These are phyloP conservation scores for Aphelinus atriplicis DNA, from an alignment of 1,140 invertebrate genomes.

Conservation along the genomic window DNA sequence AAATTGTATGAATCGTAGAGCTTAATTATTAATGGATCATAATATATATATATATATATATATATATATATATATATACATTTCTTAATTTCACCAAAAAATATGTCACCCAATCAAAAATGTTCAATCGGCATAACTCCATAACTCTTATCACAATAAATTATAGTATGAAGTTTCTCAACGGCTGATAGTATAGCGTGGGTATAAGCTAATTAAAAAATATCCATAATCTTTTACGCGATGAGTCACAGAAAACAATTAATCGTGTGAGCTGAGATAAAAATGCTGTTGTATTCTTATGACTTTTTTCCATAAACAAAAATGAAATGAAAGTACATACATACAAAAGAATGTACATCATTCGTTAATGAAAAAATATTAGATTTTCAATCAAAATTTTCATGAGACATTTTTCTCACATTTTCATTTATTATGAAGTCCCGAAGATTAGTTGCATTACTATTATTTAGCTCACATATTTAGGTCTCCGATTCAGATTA, in stretches of 20 bases:
- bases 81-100: too few relatives aligned
- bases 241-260: conserved; percentile 46
- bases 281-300: too few relatives aligned
- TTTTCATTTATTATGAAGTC: too few relatives aligned
- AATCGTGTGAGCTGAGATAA: background rate
- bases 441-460: too few relatives aligned
- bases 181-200: conserved; percentile 21
- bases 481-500: too few relatives aligned
- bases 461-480: too few relatives aligned
- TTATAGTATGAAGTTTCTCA: conserved; percentile 27
- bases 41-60: background rate
- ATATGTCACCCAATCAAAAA: too few relatives aligned
- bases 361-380: too few relatives aligned
- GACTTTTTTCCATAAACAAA: background rate
- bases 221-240: conserved; percentile 30
- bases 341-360: too few relatives aligned
- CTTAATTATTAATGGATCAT: background rate
- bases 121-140: background rate
- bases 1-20: too few relatives aligned
- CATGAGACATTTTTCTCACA: too few relatives aligned
- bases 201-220: conserved; percentile 51
- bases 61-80: background rate
- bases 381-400: too few relatives aligned
- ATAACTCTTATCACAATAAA: conserved; percentile 3
- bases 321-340: background rate